Base-by-base conservation (phyloP, 2,113 vertebrate genomes). In the Polyodon spathula region DNA sequence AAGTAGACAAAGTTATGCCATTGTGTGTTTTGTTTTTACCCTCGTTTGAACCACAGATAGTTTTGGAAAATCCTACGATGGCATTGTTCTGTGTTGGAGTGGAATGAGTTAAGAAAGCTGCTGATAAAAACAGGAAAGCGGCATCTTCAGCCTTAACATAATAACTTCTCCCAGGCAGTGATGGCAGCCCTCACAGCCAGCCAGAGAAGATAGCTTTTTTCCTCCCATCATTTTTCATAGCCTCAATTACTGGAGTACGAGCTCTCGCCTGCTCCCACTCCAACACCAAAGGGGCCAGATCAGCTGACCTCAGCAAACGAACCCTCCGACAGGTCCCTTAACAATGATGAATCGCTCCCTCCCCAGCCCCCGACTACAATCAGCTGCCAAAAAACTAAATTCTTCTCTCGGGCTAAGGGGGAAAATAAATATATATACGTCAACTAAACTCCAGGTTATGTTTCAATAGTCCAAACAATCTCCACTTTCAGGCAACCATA, bases 301-400 rank as follows among this genome's bases (percentile, higher is more conserved):
- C 70, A 74, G 76, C 67, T 77, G 79, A 82, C 78, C 83, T 78
- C 65, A 63, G 76, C 82, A 80, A 75, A 78, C 75, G 73, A 73
- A 78, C 74, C 75, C 75, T 72, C 74, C 76, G 83, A 87, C 84
- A 85, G 82, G 69, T 66, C 78, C 72, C 76, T 79, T 87, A 87
- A 87, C 84, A 79, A 85, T 82, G 84, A 87, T 85, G 77, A 87
- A 87, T 87, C 78, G 81, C 84, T 75, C 51, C 7, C 63, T 69
- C 40, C 46, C 44, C 40, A 8, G 37, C 17, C 50, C 12, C 57
- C 12, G 38, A 60, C 43, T 43, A 48, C 59, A 60, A 51, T 60
- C 59, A 60, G 43, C 59, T 43, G 8, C 59, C 46, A 46, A 60
- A 48, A 60, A 42, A 48, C 38, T 53, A 56, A 40, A 44, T 53